A percentile compares a stretch with the other conserved stretches of the same genome.
These are phyloP conservation scores for Phoenoteleia sp. DNA, from an alignment of 2,888 invertebrate genomes.

Conservation along the genomic window DNA sequence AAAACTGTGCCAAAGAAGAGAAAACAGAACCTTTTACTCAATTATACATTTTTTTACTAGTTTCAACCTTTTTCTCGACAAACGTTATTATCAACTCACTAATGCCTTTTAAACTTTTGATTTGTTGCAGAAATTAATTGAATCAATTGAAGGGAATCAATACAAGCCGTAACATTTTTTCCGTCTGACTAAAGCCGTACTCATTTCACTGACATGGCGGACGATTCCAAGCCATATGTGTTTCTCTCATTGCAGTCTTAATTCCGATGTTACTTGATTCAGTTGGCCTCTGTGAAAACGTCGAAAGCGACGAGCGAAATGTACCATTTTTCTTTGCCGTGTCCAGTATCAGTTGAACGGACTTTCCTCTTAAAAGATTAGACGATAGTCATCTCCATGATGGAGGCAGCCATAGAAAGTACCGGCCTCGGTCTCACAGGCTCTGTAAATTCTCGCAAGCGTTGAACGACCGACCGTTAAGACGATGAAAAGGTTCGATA, in stretches of 20 bases:
- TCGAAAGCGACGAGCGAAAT: conserved; percentile 43
- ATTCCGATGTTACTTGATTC: conserved; percentile 43
- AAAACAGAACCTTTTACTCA: no score
- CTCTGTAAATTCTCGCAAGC: conserved; percentile 57
- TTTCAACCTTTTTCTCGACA: no score
- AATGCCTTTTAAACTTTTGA: no score
- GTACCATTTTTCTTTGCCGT: conserved; percentile 74
- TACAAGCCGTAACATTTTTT: no score
- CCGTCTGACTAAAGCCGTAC: conserved; percentile 31
- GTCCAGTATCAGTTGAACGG: conserved; percentile 64
- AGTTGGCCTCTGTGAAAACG: conserved; percentile 14
- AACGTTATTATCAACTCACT: no score
- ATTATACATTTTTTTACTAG: no score
- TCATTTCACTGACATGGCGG: conserved; percentile 53
- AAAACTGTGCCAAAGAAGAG: no score
- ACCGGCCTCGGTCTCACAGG: conserved; percentile 41
- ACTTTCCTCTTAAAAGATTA: conserved; percentile 73
- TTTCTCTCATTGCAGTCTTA: conserved; percentile 40
- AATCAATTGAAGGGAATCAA: no score
- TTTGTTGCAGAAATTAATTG: no score
- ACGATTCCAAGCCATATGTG: conserved; percentile 47
- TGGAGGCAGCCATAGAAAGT: conserved; percentile 64
- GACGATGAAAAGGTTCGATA: conserved; percentile 73
- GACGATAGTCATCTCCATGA: conserved; percentile 74
- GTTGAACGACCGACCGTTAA: conserved; percentile 65